Conservation (phyloP, 2,113 vertebrate species). For the Butorides virescens region DNA sequence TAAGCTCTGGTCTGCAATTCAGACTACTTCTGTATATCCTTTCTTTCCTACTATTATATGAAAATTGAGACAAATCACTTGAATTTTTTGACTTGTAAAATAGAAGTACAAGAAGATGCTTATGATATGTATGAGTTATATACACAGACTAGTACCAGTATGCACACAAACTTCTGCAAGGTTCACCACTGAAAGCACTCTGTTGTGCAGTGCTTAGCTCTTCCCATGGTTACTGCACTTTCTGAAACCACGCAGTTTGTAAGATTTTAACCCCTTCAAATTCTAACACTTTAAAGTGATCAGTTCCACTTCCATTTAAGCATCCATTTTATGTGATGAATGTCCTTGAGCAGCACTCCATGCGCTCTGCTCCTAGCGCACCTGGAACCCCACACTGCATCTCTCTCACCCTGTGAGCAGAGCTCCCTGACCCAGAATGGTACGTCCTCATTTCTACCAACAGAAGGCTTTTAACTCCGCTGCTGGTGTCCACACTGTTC, state of each 20-base stretch:
- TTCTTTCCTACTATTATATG: not conserved
- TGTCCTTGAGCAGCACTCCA: not conserved
- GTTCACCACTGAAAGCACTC: not conserved
- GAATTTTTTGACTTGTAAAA: not conserved
- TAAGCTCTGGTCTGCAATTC: not conserved
- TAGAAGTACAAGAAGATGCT: not conserved
- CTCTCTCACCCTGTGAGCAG: not conserved
- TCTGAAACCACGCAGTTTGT: not conserved
- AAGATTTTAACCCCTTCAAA: not conserved
- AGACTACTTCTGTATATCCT: not conserved
- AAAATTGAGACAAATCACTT: not conserved
- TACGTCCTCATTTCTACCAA: not conserved
- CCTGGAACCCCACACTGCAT: not conserved
- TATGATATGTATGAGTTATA: not conserved
- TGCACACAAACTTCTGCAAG: not conserved
- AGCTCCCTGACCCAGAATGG: not conserved
- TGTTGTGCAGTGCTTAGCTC: not conserved
- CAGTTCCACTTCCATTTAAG: not conserved
- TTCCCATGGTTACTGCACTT: not conserved
- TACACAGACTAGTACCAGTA: not conserved
- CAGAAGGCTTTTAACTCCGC: not conserved
- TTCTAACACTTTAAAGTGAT: not conserved
- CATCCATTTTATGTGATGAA: not conserved
- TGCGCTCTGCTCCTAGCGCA: not conserved
- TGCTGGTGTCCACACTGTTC: not conserved